Evolutionary conservation across 2,797 vertebrate genomes (phyloP), one percentile per base, ranked within the genome.

Genomic region (Picus viridis): DNA sequence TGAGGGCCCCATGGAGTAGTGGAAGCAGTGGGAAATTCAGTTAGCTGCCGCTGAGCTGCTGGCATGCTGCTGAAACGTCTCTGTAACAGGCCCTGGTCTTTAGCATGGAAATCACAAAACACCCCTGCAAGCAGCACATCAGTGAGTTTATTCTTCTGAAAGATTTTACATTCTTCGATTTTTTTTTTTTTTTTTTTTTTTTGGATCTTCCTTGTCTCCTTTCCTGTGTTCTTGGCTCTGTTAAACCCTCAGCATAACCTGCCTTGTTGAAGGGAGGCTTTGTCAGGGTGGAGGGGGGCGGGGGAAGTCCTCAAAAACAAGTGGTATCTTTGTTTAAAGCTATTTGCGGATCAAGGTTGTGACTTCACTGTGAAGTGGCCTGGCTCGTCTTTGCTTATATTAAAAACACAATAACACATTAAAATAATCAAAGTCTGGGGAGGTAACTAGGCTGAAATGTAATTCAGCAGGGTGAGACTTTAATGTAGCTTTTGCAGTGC

Each of bases 311-410:
- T 82, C 72, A 22, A 10, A 91, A 91, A 76, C 91, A 94, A 96
- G 61, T 0, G 3, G 57, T 78, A 5, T 45, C 91, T 78, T 95
- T 95, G 88, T 95, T 94, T 90, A 54, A 83, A 92, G n/a, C 51
- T 91, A 16, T 92, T 94, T 94, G 92, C 51, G 76, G 56, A 43
- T 87, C 88, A 78, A 83, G 88, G 84, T 93, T 94, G 88, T 81
- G 92, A 67, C 53, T 95, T 87, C 43, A 45, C 65, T 59, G 41
- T 89, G 86, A 62, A 92, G 53, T 30, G 67, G 68, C 27, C 4
- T 26, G 39, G 34, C 53, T 89, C 5, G 74, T 57, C 49, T 69
- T 84, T 91, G 77, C 68, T 93, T 72, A 5, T 41, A n/a, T 54
- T 89, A 41, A 92, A 88, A 93, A 9, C 69, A 84, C 67, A 72